Conservation (phyloP, 2,888 invertebrate genomes). For the Lingula anatina region DNA sequence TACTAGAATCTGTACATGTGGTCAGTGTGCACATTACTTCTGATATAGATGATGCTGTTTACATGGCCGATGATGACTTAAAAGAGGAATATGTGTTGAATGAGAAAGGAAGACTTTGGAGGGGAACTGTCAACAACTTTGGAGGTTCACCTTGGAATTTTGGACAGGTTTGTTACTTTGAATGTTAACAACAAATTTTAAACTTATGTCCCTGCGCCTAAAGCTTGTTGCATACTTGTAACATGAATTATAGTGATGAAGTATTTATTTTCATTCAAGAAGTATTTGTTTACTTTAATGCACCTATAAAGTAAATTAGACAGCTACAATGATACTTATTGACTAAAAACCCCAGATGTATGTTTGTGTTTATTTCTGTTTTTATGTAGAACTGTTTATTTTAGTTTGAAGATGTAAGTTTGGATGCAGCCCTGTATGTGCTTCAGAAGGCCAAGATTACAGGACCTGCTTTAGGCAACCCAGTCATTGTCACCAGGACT, state of each 20-base stretch:
- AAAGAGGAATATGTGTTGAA: conserved; percentile 79
- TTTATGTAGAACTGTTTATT: conserved; percentile 3
- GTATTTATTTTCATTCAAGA: not conserved
- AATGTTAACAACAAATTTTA: too few species aligned
- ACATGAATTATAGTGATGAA: not conserved
- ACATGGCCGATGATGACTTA: conserved; percentile 24
- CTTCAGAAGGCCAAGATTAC: conserved; percentile 31
- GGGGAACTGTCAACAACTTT: conserved; percentile 77
- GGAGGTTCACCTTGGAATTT: conserved; percentile 85
- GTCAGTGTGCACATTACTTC: not conserved
- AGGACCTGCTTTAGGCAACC: conserved; percentile 62
- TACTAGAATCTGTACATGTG: not conserved
- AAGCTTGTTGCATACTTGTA: not conserved
- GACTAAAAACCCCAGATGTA: too few species aligned
- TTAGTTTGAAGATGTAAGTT: conserved; percentile 54
- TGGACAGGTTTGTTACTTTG: conserved; percentile 64
- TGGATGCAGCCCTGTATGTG: conserved; percentile 32
- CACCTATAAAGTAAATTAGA: too few species aligned
- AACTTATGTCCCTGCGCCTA: too few species aligned
- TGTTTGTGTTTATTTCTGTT: not conserved
- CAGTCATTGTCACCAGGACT: conserved; percentile 70
- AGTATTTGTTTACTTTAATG: too few species aligned
- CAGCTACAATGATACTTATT: too few species aligned
- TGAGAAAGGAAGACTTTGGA: conserved; percentile 84
- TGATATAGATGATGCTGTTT: conserved; percentile 31